Evolutionary conservation across 2,797 vertebrate species (phyloP).

Genomic region (Distichodus sexfasciatus): DNA sequence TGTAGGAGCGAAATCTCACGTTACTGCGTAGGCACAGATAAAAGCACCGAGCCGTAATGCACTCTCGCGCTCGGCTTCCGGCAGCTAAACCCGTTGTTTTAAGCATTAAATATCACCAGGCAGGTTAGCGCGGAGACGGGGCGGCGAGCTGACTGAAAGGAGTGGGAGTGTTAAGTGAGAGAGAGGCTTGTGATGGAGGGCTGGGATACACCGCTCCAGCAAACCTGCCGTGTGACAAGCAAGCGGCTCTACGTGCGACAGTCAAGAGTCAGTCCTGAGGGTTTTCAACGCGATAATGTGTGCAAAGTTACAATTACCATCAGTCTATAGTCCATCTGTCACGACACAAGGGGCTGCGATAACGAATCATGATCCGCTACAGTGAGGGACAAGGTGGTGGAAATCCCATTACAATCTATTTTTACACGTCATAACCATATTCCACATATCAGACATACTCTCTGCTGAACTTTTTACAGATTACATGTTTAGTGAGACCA

Average conservation of each 20-base stretch:
- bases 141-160: not conserved
- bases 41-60: constrained; percentile 16
- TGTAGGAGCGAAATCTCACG: constrained; percentile 17
- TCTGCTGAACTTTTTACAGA: too few species aligned
- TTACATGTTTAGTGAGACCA: too few species aligned
- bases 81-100: constrained; percentile 18
- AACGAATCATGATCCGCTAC: too few species aligned
- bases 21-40: constrained; percentile 13
- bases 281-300: too few species aligned
- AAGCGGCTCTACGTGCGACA: not conserved
- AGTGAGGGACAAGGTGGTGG: not conserved
- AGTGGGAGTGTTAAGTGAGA: constrained; percentile 31
- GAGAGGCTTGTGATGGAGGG: not conserved
- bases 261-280: not conserved
- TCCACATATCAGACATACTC: too few species aligned
- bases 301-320: too few species aligned
- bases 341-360: too few species aligned
- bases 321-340: too few species aligned
- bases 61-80: constrained; percentile 5
- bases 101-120: constrained; percentile 24
- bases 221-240: not conserved
- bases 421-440: too few species aligned
- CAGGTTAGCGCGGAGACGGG: constrained; percentile 25
- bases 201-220: not conserved
- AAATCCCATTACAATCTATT: too few species aligned